Percentiles rank a stretch among this genome's conserved stretches.
These are phyloP conservation scores for Hippolais icterina DNA, from an alignment of 2,113 vertebrate species.

Conservation along the genomic window DNA sequence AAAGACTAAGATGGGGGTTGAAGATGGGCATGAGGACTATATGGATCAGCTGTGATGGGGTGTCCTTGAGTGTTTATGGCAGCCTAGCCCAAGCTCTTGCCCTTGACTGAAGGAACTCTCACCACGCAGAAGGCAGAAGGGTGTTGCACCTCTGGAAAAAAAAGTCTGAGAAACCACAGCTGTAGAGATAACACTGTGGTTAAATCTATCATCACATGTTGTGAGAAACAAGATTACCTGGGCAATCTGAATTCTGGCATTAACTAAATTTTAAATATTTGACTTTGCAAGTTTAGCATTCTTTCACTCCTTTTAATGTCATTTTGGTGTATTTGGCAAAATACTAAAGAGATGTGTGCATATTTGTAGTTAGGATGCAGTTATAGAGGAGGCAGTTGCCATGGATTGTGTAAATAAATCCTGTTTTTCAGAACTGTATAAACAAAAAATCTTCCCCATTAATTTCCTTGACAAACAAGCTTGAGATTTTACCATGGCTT, in stretches of 20 bases:
- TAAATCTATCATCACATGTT: background rate
- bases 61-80: too few species aligned
- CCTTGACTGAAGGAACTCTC: background rate
- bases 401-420: slow-evolving; percentile 34
- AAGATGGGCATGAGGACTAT: background rate
- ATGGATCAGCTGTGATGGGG: background rate
- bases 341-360: background rate
- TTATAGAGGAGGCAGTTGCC: slow-evolving; percentile 7
- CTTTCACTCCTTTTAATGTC: background rate
- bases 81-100: background rate
- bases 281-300: slow-evolving; percentile 6
- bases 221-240: background rate
- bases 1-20: accelerated
- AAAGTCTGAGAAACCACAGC: background rate
- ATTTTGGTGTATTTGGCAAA: slow-evolving; percentile 10
- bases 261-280: background rate
- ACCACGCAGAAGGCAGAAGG: background rate
- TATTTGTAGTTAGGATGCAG: slow-evolving; percentile 1
- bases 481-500: background rate
- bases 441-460: slow-evolving; percentile 17
- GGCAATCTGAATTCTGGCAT: background rate
- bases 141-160: background rate
- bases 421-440: background rate
- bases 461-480: slow-evolving; percentile 35
- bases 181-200: background rate